These are phyloP conservation scores for Chromis chromis DNA, from an alignment of 2,797 vertebrate species.

Conservation along the genomic window DNA sequence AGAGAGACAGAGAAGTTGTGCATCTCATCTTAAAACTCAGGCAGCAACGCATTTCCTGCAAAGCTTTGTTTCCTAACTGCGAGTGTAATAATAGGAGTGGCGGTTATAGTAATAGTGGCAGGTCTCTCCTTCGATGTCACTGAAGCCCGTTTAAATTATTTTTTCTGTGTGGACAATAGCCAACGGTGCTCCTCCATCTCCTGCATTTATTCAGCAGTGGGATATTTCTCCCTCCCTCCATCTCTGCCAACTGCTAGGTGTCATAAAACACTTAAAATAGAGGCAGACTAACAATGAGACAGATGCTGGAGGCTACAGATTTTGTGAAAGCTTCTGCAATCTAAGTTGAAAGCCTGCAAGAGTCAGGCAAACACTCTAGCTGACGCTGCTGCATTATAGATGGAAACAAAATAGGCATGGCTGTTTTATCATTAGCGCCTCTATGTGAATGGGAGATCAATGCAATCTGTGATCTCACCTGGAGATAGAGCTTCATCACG, in stretches of 20 bases:
- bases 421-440: slow-evolving; percentile 55
- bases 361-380: slow-evolving; percentile 54
- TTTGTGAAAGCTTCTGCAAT: slow-evolving; percentile 64
- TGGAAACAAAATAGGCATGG: slow-evolving; percentile 56
- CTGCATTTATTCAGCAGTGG: slow-evolving; percentile 50
- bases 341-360: slow-evolving; percentile 64
- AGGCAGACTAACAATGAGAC: slow-evolving; percentile 68
- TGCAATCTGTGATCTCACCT: slow-evolving; percentile 53
- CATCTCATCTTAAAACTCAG: slow-evolving; percentile 12
- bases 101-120: not conserved
- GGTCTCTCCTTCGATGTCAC: slow-evolving; percentile 13
- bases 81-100: not conserved
- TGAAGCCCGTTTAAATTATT: slow-evolving; percentile 21
- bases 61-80: slow-evolving; percentile 10
- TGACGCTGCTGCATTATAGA: slow-evolving; percentile 62
- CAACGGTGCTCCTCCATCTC: slow-evolving; percentile 25
- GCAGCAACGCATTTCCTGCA: not conserved
- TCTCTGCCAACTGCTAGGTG: slow-evolving; percentile 57
- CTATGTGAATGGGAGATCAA: slow-evolving; percentile 47
- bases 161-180: slow-evolving; percentile 39
- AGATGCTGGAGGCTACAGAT: slow-evolving; percentile 63
- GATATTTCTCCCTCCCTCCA: slow-evolving; percentile 28
- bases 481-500: slow-evolving; percentile 24
- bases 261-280: slow-evolving; percentile 69
- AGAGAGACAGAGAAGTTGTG: not conserved